Conservation (phyloP, 2,888 invertebrate genomes). For the Meta bourneti region DNA sequence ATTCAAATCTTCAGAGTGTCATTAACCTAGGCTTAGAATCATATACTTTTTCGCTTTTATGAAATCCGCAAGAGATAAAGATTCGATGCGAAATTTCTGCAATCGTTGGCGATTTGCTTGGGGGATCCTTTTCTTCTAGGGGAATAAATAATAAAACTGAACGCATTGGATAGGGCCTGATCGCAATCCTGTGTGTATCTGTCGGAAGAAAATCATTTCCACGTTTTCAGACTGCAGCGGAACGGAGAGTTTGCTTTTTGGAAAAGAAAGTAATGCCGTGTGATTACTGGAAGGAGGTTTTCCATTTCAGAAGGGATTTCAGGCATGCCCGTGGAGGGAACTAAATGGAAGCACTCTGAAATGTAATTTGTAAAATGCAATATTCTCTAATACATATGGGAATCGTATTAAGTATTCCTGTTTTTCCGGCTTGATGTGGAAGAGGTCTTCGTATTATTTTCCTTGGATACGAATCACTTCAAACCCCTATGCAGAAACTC, state of each 20-base stretch:
- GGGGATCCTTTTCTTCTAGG: not conserved
- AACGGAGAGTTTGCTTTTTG: not conserved
- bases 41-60: not conserved
- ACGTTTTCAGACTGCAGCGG: not conserved
- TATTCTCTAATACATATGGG: not conserved
- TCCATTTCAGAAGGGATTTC: not conserved
- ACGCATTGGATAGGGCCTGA: not conserved
- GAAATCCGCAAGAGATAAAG: not conserved
- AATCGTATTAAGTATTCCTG: not conserved
- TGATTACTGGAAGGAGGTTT: not conserved
- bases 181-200: too few species aligned
- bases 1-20: not conserved
- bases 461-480: not conserved
- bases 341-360: not conserved
- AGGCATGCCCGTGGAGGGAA: not conserved
- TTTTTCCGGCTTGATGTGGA: not conserved
- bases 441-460: not conserved
- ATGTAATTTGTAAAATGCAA: not conserved
- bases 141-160: not conserved
- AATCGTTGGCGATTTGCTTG: not conserved
- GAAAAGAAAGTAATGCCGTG: not conserved
- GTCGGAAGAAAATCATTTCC: not conserved
- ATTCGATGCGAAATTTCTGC: not conserved
- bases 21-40: not conserved
- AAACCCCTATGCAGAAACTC: not conserved